These are phyloP conservation scores for Urocyon cinereoargenteus DNA, from an alignment of 2,797 vertebrate genomes.

Conservation along the genomic window DNA sequence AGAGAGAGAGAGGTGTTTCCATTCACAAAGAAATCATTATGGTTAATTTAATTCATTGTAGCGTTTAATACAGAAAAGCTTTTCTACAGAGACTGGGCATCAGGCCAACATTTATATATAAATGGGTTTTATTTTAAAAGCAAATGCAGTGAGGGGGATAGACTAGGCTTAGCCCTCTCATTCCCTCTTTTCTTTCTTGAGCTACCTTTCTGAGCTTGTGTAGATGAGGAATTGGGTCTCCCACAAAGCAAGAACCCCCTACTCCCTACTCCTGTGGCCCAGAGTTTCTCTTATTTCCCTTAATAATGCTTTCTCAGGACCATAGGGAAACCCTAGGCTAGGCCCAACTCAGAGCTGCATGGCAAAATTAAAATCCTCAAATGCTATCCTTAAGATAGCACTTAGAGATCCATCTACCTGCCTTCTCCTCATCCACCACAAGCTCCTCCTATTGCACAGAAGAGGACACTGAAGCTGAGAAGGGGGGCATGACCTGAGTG, in stretches of 20 bases:
- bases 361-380: slow-evolving; percentile 14
- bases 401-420: background rate
- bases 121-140: slow-evolving; percentile 92
- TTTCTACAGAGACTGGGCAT: slow-evolving; percentile 91
- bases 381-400: background rate
- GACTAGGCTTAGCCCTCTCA: slow-evolving; percentile 87
- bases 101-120: slow-evolving; percentile 91
- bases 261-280: background rate
- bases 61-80: slow-evolving; percentile 91
- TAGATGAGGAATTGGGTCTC: slow-evolving; percentile 84
- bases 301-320: background rate
- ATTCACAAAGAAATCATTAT: slow-evolving; percentile 92
- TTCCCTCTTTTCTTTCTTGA: slow-evolving; percentile 73
- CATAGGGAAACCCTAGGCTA: background rate
- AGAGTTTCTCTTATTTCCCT: background rate
- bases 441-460: background rate
- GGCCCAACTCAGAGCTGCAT: background rate
- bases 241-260: slow-evolving; percentile 77
- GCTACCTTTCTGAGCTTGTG: slow-evolving; percentile 84
- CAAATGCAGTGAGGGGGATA: slow-evolving; percentile 88
- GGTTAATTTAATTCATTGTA: slow-evolving; percentile 92
- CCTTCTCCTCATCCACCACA: background rate
- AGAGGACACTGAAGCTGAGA: background rate
- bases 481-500: slow-evolving; percentile 9
- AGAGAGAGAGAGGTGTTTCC: slow-evolving; percentile 84